Base-by-base conservation (phyloP, 1,140 invertebrate species). In the Drosophila pallidifrons region DNA sequence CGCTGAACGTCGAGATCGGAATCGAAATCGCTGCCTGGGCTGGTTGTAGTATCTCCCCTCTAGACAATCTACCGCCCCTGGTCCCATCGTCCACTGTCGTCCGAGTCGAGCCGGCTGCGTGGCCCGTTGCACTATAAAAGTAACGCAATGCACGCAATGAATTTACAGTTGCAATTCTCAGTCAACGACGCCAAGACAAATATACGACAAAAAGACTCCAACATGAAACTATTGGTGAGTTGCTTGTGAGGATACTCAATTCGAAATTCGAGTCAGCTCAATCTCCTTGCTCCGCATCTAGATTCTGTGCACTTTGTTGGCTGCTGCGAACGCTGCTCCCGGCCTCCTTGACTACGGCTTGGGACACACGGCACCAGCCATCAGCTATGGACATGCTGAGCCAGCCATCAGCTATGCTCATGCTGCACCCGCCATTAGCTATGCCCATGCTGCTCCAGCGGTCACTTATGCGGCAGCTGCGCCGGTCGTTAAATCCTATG, bases 211-310 rank as follows among this genome's bases (percentile, higher is more conserved):
- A 61, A 54, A 47, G 32, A 57, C 65, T 51, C 68, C 68, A 78
- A 74, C 63, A 90, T 90, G 86, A 90, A 90, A 82, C 64, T 90
- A 41, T 61, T 90, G 86, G 86, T 90, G 71, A 82, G 86, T 81
- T 16, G 35, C 35, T 3, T 35, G 32, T 11, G 16, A 66, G 49
- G 30, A 64, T 8, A 30, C 51, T 35, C 16, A 10, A 20, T 58
- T 35, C 16, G 7, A 8, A 59, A 25, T 25, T 25, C 20, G 11
- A 5, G 11, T 2, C 5, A 6, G 30, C 5, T 35, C 28, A n/a
- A 57, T 68, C 57, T 11, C n/a, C 32, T 20, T 45, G 5, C 10
- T 2, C 7, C 7, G 10, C n/a, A 15, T 30, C 3, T 54, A 79
- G 69, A 78, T 91, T 79, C 82, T 92, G 41, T 75, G 73, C 54